Conservation (phyloP, 2,113 vertebrate species). For the Indicator indicator region DNA sequence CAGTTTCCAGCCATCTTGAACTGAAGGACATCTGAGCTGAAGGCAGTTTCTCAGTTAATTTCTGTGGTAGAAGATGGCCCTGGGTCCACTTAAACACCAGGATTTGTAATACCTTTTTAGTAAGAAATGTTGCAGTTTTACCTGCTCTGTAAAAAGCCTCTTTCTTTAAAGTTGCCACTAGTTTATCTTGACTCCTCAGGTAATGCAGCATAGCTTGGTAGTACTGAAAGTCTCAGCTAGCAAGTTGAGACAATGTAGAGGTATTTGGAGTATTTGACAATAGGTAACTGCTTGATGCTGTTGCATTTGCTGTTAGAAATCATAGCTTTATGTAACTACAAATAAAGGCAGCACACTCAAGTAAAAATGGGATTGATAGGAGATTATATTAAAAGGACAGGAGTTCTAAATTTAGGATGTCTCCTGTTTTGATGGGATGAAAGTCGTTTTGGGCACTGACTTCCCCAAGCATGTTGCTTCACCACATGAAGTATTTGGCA, state of each 20-base stretch:
- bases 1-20: not conserved
- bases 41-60: not conserved
- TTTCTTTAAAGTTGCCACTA: not conserved
- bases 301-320: not conserved
- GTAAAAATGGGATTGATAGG: not conserved
- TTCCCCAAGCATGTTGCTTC: slow-evolving; percentile 14
- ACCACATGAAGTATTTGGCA: slow-evolving; percentile 39
- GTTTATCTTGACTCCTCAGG: not conserved
- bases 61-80: not conserved
- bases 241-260: not conserved
- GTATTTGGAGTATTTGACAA: not conserved
- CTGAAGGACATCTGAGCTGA: not conserved
- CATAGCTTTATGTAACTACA: not conserved
- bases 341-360: not conserved
- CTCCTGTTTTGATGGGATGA: slow-evolving; percentile 9
- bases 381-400: not conserved
- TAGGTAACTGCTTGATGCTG: not conserved
- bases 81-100: not conserved
- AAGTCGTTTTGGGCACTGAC: slow-evolving; percentile 19
- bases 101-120: not conserved
- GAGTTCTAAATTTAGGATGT: slow-evolving; percentile 24
- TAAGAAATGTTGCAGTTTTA: not conserved
- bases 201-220: not conserved
- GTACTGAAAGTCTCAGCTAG: not conserved
- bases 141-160: not conserved